These are phyloP conservation scores for Anolis sagrei DNA, from an alignment of 2,113 vertebrate genomes.

Conservation along the genomic window DNA sequence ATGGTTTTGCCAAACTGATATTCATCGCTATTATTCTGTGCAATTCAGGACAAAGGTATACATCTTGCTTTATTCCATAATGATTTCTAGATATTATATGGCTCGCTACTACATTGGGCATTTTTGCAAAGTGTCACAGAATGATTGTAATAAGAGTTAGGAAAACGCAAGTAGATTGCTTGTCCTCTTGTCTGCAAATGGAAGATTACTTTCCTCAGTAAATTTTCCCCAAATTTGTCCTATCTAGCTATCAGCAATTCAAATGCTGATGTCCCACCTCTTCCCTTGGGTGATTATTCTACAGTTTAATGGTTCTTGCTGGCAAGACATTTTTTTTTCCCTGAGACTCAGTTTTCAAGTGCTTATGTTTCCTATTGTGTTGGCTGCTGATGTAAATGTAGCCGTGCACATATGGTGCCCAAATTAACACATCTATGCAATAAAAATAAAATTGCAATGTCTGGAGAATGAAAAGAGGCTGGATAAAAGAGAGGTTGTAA, in stretches of 20 bases:
- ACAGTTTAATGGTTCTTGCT: conserved; percentile 24
- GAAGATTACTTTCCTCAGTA: conserved; percentile 28
- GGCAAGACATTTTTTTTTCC: neutral
- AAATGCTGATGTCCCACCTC: neutral
- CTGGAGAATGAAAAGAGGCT: conserved; percentile 23
- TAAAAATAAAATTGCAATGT: conserved; percentile 41
- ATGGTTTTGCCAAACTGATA: neutral
- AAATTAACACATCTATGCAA: conserved; percentile 36
- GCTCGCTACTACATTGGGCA: conserved; percentile 1
- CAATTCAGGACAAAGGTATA: conserved; percentile 3
- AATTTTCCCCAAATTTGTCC: conserved; percentile 22
- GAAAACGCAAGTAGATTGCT: conserved; percentile 26
- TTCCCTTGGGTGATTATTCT: conserved; percentile 5
- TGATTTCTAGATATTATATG: neutral
- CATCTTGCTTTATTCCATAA: conserved; percentile 15
- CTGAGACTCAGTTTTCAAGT: conserved; percentile 20
- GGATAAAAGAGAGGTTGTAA: conserved; percentile 34
- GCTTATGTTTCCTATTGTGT: conserved; percentile 35
- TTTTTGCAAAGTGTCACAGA: conserved; percentile 29
- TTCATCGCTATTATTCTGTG: neutral
- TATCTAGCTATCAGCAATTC: conserved; percentile 8
- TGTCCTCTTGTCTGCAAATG: conserved; percentile 28
- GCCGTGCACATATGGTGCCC: conserved; percentile 35
- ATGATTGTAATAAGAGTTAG: conserved; percentile 28
- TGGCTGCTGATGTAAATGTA: conserved; percentile 22